phyloP scores from a whole-genome alignment of 2,113 vertebrate species.

The Bucco capensis region DNA sequence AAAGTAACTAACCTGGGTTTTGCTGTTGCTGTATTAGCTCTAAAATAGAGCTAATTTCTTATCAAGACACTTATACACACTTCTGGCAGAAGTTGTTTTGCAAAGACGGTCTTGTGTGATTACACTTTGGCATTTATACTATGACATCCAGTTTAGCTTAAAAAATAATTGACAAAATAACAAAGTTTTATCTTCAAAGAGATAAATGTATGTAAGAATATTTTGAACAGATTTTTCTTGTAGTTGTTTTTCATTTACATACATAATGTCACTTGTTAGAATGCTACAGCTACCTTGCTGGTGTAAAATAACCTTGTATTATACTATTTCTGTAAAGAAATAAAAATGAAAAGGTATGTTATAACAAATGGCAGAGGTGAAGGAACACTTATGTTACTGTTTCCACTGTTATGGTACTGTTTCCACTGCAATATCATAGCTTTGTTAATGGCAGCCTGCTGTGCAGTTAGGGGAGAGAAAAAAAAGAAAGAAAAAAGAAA shows the following conservation, averaged over 20 bases:
- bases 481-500: not conserved
- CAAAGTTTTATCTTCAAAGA: not conserved
- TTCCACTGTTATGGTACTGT: constrained; percentile 23
- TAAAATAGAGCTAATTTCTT: not conserved
- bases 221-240: not conserved
- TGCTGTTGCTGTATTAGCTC: not conserved
- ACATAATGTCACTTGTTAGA: not conserved
- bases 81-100: not conserved
- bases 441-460: constrained; percentile 51
- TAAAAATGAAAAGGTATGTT: not conserved
- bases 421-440: constrained; percentile 41
- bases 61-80: not conserved
- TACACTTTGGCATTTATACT: not conserved
- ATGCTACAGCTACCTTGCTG: not conserved
- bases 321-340: not conserved
- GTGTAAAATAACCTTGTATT: constrained; percentile 21
- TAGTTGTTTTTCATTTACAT: not conserved
- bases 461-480: not conserved
- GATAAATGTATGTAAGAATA: not conserved
- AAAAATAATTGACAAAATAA: not conserved
- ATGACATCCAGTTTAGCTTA: not conserved
- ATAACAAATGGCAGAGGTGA: constrained; percentile 26
- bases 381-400: constrained; percentile 19
- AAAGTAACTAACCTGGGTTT: not conserved
- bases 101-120: not conserved